These are phyloP conservation scores for Myodes glareolus DNA, from an alignment of 2,113 vertebrate genomes.

Conservation along the genomic window DNA sequence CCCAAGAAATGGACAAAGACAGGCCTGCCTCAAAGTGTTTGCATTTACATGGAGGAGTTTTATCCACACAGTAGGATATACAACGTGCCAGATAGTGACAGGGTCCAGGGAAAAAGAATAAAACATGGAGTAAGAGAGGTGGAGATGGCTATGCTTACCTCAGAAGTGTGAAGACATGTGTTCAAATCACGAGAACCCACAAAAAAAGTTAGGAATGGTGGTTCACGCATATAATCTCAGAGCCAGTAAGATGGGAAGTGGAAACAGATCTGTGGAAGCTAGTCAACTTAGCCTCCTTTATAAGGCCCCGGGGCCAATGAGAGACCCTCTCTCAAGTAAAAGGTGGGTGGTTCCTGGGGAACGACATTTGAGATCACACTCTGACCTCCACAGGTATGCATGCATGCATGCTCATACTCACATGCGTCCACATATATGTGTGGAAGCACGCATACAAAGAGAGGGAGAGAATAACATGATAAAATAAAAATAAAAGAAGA, in stretches of 20 bases:
- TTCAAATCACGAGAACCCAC: background rate
- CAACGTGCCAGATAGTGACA: background rate
- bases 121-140: background rate
- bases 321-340: background rate
- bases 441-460: background rate
- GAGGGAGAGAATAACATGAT: background rate
- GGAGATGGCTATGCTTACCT: background rate
- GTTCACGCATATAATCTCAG: background rate
- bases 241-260: background rate
- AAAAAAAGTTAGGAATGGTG: too few relatives aligned
- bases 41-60: background rate
- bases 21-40: background rate
- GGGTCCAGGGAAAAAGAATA: background rate
- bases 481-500: background rate
- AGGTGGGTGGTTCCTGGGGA: too few relatives aligned
- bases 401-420: too few relatives aligned
- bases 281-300: too few relatives aligned
- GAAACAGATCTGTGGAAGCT: background rate
- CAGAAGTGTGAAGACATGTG: too few relatives aligned
- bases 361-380: background rate
- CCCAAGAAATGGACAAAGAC: background rate
- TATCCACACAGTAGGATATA: background rate
- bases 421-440: background rate
- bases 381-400: background rate
- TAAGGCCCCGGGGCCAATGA: background rate